Base-by-base conservation (phyloP, 2,113 vertebrate genomes). In the Cynoglossus semilaevis region DNA sequence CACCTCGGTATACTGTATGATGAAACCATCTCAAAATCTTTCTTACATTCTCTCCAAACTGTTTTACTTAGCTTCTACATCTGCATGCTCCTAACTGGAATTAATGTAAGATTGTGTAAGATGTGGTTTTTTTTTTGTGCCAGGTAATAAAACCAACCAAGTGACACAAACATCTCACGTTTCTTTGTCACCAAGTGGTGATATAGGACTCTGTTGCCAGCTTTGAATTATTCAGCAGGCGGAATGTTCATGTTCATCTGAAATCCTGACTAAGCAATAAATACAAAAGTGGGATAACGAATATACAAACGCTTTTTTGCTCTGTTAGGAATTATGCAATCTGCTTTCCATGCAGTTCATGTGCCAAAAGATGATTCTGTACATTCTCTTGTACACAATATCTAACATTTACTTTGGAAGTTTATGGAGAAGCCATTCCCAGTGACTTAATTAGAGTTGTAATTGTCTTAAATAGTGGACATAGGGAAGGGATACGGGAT, bases 201-300 rank as follows among this genome's bases (percentile, higher is more conserved):
- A 69, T 43, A 85, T 14, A 54, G 51, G 70, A 85, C 11, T 60
- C 85, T n/a, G 41, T 16, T 54, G 34, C 50, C 49, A 47, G 42
- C 1, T 16, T 40, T 90, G 5, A 87, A 90, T 89, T 80, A 87
- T 90, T 90, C 14, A 89, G 49, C 8, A 45, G 48, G 59, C 16
- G 40, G 29, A 43, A 67, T 40, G 58, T 67, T 50, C 34, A 44
- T 34, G 55, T 49, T 45, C 35, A 37, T 63, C 48, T 11, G 36
- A 65, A 78, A 72, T 71, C 60, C 35, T 66, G 41, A 67, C 57
- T 1, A 14, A 11, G 22, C 17, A 37, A 79, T 14, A 60, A 45
- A 52, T 15, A 35, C 13, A 17, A 38, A 49, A 52, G 49, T 45
- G 18, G 45, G 19, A 76, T 44, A 15, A 13, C 12, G 29, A 54